These are phyloP conservation scores for Empidonax traillii DNA, from an alignment of 2,113 vertebrate genomes.

Conservation along the genomic window DNA sequence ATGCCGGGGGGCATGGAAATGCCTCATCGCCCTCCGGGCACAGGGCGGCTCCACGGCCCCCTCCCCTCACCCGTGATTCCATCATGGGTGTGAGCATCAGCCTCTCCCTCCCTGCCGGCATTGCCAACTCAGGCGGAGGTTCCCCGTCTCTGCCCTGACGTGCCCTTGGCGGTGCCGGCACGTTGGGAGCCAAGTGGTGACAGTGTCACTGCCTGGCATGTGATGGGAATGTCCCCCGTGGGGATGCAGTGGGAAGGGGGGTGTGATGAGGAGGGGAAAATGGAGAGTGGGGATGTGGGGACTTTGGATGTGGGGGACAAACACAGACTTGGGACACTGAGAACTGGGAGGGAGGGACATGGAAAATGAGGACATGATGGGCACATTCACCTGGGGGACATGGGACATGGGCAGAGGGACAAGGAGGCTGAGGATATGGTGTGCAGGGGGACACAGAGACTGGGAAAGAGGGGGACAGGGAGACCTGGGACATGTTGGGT, in stretches of 20 bases:
- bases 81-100: constrained; percentile 2
- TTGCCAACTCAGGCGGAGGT: neutral
- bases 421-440: neutral
- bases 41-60: neutral
- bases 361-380: neutral
- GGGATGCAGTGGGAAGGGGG: neutral
- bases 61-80: neutral
- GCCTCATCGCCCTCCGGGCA: neutral
- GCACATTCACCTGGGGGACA: neutral
- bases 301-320: neutral
- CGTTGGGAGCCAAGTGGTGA: neutral
- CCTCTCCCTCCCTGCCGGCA: constrained; percentile 33
- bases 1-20: neutral
- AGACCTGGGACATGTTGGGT: neutral
- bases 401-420: neutral
- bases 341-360: neutral
- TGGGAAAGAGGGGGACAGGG: too few species aligned
- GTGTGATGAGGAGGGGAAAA: neutral
- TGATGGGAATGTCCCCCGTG: neutral
- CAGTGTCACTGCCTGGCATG: neutral
- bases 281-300: neutral
- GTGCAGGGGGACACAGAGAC: neutral
- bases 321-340: neutral
- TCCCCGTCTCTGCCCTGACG: neutral
- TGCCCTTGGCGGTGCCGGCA: neutral